These are phyloP conservation scores for Druon quercuslanigerum DNA, from an alignment of 1,140 invertebrate species.

Conservation along the genomic window DNA sequence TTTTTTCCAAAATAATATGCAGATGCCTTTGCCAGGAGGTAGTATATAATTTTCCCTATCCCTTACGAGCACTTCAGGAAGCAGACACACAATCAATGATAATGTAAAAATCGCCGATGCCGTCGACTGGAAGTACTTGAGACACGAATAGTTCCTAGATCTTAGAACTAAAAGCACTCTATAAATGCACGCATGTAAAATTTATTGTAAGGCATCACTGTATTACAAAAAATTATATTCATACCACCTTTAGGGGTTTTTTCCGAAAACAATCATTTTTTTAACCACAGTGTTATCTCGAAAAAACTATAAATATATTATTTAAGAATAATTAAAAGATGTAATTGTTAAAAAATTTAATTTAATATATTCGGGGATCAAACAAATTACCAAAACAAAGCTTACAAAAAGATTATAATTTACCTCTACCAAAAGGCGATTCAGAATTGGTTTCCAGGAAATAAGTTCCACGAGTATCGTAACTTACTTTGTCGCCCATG, in stretches of 20 bases:
- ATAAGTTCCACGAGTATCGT: constrained; percentile 53
- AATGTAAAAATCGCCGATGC: constrained; percentile 86
- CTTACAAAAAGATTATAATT: constrained; percentile 36
- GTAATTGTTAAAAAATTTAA: neutral
- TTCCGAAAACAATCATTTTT: too few species aligned
- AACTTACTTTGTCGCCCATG: constrained; percentile 73
- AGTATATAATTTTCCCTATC: neutral
- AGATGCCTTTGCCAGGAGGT: constrained; percentile 60
- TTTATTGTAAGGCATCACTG: too few species aligned
- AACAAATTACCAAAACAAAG: neutral
- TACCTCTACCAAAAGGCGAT: constrained; percentile 55
- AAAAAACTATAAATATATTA: too few species aligned
- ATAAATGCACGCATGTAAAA: too few species aligned
- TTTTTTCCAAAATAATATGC: constrained; percentile 72
- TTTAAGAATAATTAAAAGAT: too few species aligned
- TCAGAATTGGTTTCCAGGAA: constrained; percentile 63
- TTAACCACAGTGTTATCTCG: too few species aligned
- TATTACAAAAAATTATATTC: too few species aligned
- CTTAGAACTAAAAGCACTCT: too few species aligned
- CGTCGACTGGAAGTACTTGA: constrained; percentile 84
- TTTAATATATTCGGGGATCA: neutral
- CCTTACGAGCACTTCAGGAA: neutral
- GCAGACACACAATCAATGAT: neutral
- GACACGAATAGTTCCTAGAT: too few species aligned
- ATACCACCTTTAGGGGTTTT: too few species aligned